These are phyloP conservation scores for Natator depressus DNA, from an alignment of 2,113 vertebrate species.

Conservation along the genomic window DNA sequence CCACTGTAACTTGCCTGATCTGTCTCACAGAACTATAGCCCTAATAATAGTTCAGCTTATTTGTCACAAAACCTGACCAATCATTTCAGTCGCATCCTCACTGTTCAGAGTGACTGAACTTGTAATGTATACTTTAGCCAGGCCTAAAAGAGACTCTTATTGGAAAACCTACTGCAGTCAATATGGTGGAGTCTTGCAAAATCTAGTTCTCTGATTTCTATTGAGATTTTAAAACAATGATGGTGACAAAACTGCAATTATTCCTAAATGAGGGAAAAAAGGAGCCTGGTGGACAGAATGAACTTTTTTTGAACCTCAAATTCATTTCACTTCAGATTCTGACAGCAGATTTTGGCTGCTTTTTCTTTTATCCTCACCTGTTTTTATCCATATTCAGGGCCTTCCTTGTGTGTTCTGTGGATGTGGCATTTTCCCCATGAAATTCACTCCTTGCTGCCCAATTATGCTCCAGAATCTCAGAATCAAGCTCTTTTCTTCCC, in stretches of 20 bases:
- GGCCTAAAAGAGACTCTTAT: conserved; percentile 39
- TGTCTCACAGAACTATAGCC: conserved; percentile 30
- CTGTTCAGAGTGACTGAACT: conserved; percentile 43
- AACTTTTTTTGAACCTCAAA: conserved; percentile 73
- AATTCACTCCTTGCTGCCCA: conserved; percentile 42
- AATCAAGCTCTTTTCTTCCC: too few relatives aligned
- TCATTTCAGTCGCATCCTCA: conserved; percentile 59
- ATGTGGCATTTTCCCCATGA: conserved; percentile 41
- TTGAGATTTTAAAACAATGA: conserved; percentile 73
- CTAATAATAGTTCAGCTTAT: conserved; percentile 39
- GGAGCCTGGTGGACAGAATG: conserved; percentile 49
- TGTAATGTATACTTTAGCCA: conserved; percentile 45
- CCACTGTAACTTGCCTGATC: not conserved
- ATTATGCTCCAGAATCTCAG: conserved; percentile 25
- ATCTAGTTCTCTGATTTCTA: conserved; percentile 62
- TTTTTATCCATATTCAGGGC: conserved; percentile 63
- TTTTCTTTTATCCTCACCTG: conserved; percentile 64
- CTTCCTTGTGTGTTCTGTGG: conserved; percentile 58
- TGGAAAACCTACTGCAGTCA: conserved; percentile 65
- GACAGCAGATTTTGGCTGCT: conserved; percentile 41
- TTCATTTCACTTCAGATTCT: conserved; percentile 66
- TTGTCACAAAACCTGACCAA: conserved; percentile 49
- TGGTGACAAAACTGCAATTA: conserved; percentile 69
- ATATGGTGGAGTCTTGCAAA: conserved; percentile 52
- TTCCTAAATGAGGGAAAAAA: conserved; percentile 67